phyloP scores from a whole-genome alignment of 1,140 invertebrate genomes.

The Dolichoris vasculosae region DNA sequence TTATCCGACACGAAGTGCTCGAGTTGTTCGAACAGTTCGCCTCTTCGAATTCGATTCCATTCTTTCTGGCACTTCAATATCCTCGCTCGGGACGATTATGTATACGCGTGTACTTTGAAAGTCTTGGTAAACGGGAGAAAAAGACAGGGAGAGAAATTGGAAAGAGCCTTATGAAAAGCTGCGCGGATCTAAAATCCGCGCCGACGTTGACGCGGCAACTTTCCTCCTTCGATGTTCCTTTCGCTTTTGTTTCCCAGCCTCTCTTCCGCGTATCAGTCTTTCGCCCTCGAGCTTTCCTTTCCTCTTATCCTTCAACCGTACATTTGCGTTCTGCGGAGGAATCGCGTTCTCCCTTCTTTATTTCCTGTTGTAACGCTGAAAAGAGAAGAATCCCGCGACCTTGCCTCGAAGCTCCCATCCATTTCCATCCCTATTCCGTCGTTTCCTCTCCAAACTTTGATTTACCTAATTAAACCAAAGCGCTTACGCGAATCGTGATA shows the following conservation, averaged over 20 bases:
- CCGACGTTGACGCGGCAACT: constrained; percentile 14
- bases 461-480: constrained; percentile 9
- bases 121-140: background rate
- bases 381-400: too few relatives aligned
- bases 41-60: background rate
- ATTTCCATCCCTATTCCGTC: background rate
- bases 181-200: background rate
- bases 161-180: constrained; percentile 4
- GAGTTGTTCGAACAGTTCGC: too few relatives aligned
- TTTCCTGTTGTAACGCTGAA: background rate
- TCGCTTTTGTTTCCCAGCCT: constrained; percentile 6
- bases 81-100: background rate
- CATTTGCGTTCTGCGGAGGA: background rate
- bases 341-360: background rate
- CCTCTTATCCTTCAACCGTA: background rate
- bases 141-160: background rate
- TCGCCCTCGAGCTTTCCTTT: background rate
- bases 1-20: constrained; percentile 52
- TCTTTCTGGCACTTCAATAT: constrained; percentile 20
- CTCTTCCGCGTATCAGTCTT: background rate
- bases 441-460: background rate
- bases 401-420: background rate
- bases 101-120: background rate
- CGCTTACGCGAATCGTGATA: background rate
- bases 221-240: background rate